Evolutionary conservation across 2,888 invertebrate species (phyloP), one percentile per base, ranked within the genome.

Genomic region (Melangyna quadrimaculata): DNA sequence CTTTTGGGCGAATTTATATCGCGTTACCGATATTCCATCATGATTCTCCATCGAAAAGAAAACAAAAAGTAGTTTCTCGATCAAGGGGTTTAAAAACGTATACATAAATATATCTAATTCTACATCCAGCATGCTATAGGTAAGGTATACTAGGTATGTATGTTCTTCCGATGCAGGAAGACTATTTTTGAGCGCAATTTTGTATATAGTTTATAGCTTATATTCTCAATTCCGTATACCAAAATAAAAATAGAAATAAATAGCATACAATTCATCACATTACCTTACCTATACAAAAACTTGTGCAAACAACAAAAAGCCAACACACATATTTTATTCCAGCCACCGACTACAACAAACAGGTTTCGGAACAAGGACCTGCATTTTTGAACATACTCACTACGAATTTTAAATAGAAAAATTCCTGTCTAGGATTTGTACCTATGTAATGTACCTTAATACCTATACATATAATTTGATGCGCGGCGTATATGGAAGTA

Each of bases 281-380:
- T n/a, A n/a, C n/a, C n/a, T n/a, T n/a, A 57, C 48, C 63, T n/a
- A n/a, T n/a, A 57, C 32, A 74, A 45, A 27, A 78, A 70, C 24
- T 63, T 40, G 73, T 74, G 51, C 78, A 57, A 22, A 51, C 14
- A 22, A 48, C 4, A 22, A 48, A 22, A 65, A 19, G 9, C 2
- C 29, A 57, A 53, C 55, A 45, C 32, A 82, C 5, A 45, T 43
- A 37, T 63, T 74, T 48, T 61, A 83, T 78, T 57, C 55, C 73
- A 61, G 32, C 43, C 24, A 0, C 40, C 43, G 8, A 2, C 43
- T n/a, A n/a, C 22, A 51, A 51, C 27, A 37, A n/a, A 35, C 80
- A 84, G 84, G 84, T 84, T 84, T 75, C 29, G 59, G 75, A 77
- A 79, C 80, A 84, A 84, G 84, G 84, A 84, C 80, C 75, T 84